These are phyloP conservation scores for Thalassoma bifasciatum DNA, from an alignment of 2,113 vertebrate species.

Conservation along the genomic window DNA sequence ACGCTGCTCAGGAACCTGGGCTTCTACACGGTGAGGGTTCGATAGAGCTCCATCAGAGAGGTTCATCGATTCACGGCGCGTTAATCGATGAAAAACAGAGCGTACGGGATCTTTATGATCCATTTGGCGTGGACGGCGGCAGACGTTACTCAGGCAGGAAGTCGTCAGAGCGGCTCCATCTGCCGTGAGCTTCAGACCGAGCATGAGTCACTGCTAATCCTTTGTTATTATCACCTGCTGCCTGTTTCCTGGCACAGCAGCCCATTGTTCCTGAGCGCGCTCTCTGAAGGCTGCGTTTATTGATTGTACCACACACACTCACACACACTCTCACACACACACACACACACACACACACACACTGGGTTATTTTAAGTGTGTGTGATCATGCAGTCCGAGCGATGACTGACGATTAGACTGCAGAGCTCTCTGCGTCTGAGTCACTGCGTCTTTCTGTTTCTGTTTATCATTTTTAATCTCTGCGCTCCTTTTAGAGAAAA, in stretches of 20 bases:
- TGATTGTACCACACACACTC: slow-evolving; percentile 3
- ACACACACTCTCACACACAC: background rate
- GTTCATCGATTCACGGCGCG: background rate
- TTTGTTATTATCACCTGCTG: slow-evolving; percentile 32
- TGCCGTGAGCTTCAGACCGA: slow-evolving; percentile 5
- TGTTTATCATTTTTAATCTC: background rate
- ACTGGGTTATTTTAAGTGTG: background rate
- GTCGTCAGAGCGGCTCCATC: background rate
- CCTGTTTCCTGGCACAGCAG: slow-evolving; percentile 26
- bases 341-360: slow-evolving; percentile 5
- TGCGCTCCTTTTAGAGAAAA: background rate
- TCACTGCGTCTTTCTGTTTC: background rate
- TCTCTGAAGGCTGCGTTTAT: slow-evolving; percentile 17
- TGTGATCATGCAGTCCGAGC: slow-evolving; percentile 18
- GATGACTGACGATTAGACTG: slow-evolving; percentile 17
- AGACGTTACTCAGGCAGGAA: background rate
- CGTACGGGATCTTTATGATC: background rate
- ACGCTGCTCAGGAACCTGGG: slow-evolving; percentile 96
- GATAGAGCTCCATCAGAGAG: background rate
- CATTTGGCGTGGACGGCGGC: background rate
- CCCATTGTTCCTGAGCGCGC: background rate
- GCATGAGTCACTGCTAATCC: slow-evolving; percentile 37
- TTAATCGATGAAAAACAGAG: background rate
- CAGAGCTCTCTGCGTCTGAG: background rate
- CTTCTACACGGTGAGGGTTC: slow-evolving; percentile 92